Evolutionary conservation across 2,888 invertebrate genomes (phyloP).

Genomic region (Lymantria monacha): DNA sequence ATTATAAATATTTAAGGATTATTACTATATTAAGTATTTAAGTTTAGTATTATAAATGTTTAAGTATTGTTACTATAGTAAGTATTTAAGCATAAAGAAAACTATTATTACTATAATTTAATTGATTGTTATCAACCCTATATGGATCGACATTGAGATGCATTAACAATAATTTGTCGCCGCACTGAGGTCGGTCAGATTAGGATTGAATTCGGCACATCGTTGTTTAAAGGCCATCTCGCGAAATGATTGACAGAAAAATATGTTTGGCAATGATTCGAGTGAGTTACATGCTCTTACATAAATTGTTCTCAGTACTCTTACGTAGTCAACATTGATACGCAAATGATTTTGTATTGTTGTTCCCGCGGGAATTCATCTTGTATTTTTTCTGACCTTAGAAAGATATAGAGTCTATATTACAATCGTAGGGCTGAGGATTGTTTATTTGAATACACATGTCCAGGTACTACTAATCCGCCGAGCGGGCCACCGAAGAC

Average conservation of each 20-base stretch:
- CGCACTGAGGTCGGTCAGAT: conserved; percentile 48
- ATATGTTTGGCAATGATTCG: conserved; percentile 64
- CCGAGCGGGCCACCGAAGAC: too few relatives aligned
- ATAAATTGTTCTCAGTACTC: conserved; percentile 21
- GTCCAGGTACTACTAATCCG: too few relatives aligned
- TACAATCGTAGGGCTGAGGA: too few relatives aligned
- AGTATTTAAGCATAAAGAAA: too few relatives aligned
- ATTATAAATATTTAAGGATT: too few relatives aligned
- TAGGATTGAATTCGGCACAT: conserved; percentile 64
- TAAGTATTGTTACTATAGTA: too few relatives aligned
- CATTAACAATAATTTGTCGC: conserved; percentile 57
- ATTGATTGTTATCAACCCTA: conserved; percentile 15
- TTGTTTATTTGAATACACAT: too few relatives aligned
- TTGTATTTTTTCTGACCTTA: too few relatives aligned
- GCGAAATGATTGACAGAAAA: conserved; percentile 58
- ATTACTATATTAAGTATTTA: too few relatives aligned
- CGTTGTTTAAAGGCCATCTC: conserved; percentile 61
- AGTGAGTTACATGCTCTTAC: conserved; percentile 27
- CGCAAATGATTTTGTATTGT: background rate
- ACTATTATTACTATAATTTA: background rate
- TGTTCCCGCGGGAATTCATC: background rate
- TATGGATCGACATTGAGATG: conserved; percentile 57
- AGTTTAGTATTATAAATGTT: too few relatives aligned
- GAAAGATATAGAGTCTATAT: too few relatives aligned
- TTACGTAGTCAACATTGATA: background rate